Evolutionary conservation across 2,113 vertebrate species (phyloP).

Genomic region (Phyllostomus discolor): DNA sequence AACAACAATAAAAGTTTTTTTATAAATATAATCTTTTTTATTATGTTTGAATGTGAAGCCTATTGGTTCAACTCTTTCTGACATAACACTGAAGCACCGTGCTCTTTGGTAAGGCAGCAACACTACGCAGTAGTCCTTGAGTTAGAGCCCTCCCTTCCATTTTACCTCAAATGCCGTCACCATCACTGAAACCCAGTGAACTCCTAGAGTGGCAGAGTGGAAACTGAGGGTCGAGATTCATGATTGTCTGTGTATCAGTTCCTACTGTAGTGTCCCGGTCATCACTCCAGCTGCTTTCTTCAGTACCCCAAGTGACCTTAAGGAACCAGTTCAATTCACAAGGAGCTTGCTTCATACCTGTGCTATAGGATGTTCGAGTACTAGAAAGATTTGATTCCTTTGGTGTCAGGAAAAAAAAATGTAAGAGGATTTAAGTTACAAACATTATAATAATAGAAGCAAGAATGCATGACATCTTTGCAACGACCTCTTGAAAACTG

Average conservation of each 20-base stretch:
- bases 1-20: neutral
- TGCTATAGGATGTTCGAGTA: neutral
- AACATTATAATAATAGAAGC: neutral
- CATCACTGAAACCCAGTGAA: neutral
- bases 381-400: neutral
- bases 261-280: accelerated
- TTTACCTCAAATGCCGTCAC: neutral
- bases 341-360: neutral
- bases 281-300: neutral
- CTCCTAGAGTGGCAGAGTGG: no score
- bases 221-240: neutral
- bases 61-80: neutral
- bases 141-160: neutral
- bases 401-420: neutral
- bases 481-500: neutral
- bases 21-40: neutral
- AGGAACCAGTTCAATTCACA: neutral
- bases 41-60: neutral
- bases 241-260: neutral
- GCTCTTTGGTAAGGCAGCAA: neutral
- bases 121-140: neutral
- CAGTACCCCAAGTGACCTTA: neutral
- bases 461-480: neutral
- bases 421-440: neutral
- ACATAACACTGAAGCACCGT: neutral